Evolutionary conservation across 2,888 invertebrate species (phyloP).

Genomic region (Microchrysa polita): DNA sequence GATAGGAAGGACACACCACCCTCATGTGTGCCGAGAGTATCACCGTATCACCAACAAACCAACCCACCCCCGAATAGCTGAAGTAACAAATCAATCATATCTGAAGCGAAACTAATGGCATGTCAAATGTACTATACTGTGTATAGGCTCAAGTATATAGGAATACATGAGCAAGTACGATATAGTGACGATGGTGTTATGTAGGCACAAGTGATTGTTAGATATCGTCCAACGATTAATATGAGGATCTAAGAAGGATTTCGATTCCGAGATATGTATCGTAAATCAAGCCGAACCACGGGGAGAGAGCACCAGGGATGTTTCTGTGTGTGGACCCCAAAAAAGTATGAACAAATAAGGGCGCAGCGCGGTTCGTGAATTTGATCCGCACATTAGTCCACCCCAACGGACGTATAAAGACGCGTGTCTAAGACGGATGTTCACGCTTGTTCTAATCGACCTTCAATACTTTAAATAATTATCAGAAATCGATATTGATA

Average conservation of each 20-base stretch:
- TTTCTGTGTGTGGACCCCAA: background rate
- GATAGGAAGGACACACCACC: background rate
- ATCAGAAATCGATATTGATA: conserved; percentile 34
- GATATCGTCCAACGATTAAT: conserved; percentile 38
- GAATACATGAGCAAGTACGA: too few species aligned
- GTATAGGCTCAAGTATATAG: conserved; percentile 28
- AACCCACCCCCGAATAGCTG: background rate
- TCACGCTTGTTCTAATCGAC: conserved; percentile 31
- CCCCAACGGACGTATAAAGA: too few species aligned
- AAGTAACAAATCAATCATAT: conserved; percentile 51
- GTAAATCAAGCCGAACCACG: conserved; percentile 24
- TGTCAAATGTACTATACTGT: conserved; percentile 30
- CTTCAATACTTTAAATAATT: conserved; percentile 39
- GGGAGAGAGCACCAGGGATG: background rate
- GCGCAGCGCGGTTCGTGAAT: too few species aligned
- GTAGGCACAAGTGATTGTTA: conserved; percentile 35
- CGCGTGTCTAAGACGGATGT: conserved; percentile 8
- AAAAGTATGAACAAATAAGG: too few species aligned
- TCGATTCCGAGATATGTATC: conserved; percentile 10
- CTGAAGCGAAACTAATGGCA: conserved; percentile 50
- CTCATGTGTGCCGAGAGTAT: background rate
- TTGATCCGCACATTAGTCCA: too few species aligned
- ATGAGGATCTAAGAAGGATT: conserved; percentile 15
- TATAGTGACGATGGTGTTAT: conserved; percentile 26
- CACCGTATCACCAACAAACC: too few species aligned